phyloP scores from a whole-genome alignment of 1,140 invertebrate species.

The Probaryconus sp. region DNA sequence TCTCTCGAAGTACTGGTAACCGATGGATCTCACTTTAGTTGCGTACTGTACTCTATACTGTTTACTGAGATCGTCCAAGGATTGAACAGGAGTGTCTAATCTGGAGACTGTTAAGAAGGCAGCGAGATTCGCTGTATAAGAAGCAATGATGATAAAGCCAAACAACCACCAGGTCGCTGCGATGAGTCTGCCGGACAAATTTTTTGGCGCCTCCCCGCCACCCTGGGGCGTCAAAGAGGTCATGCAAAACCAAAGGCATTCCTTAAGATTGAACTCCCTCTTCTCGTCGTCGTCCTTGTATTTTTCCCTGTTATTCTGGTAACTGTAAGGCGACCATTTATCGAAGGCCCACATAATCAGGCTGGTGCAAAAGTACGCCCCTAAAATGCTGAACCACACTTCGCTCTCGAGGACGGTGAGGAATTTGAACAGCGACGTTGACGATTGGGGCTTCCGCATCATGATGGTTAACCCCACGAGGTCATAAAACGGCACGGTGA shows the following conservation, averaged over 20 bases:
- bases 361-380: constrained; percentile 96
- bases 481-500: constrained; percentile 97
- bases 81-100: constrained; percentile 94
- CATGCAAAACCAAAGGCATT: constrained; percentile 99
- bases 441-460: constrained; percentile 88
- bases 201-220: constrained; percentile 97
- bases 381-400: constrained; percentile 97
- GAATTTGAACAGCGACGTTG: constrained; percentile 97
- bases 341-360: constrained; percentile 97
- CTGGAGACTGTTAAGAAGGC: constrained; percentile 96
- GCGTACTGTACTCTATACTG: constrained; percentile 98
- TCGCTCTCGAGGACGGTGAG: constrained; percentile 96
- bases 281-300: constrained; percentile 97
- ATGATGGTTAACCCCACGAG: constrained; percentile 95
- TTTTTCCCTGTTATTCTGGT: constrained; percentile 95
- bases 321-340: constrained; percentile 96
- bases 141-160: constrained; percentile 98
- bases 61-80: constrained; percentile 93
- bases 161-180: constrained; percentile 99
- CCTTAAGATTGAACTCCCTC: constrained; percentile 95
- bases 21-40: constrained; percentile 89
- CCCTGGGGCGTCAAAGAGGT: constrained; percentile 97
- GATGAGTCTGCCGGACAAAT: constrained; percentile 93
- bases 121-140: constrained; percentile 97
- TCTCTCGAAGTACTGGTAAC: constrained; percentile 95